These are phyloP conservation scores for Dromiciops gliroides DNA, from an alignment of 2,113 vertebrate genomes.

Conservation along the genomic window DNA sequence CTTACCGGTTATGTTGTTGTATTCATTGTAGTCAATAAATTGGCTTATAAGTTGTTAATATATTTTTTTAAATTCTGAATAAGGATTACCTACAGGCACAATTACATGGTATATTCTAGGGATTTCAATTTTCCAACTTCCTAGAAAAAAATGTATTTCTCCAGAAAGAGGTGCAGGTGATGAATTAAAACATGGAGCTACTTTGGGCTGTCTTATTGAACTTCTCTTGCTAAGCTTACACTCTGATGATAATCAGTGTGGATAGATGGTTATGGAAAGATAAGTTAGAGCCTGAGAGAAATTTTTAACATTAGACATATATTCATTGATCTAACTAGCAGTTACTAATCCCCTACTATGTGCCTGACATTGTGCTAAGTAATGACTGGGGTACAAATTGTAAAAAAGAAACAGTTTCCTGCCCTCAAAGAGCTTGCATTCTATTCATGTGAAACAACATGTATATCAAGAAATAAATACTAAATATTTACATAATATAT, in stretches of 20 bases:
- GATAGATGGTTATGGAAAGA: not conserved
- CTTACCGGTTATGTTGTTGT: not conserved
- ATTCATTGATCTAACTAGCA: not conserved
- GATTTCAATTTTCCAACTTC: not conserved
- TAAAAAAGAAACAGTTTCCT: not conserved
- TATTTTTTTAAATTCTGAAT: not conserved
- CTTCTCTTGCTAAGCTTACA: not conserved
- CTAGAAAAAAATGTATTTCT: not conserved
- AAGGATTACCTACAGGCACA: not conserved
- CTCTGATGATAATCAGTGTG: not conserved
- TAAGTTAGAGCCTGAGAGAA: not conserved
- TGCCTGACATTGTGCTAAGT: not conserved
- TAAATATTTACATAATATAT: too few relatives aligned
- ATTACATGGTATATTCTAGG: not conserved
- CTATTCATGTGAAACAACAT: not conserved
- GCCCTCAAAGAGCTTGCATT: not conserved
- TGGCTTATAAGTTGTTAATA: not conserved
- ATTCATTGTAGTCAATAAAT: not conserved
- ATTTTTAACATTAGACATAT: not conserved
- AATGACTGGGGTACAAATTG: not conserved
- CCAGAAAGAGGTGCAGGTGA: not conserved
- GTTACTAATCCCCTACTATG: not conserved
- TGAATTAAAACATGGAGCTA: not conserved
- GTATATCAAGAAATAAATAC: not conserved
- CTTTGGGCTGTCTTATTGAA: not conserved